Evolutionary conservation across 2,797 vertebrate species (phyloP).

Genomic region (Dromococcyx pavoninus): DNA sequence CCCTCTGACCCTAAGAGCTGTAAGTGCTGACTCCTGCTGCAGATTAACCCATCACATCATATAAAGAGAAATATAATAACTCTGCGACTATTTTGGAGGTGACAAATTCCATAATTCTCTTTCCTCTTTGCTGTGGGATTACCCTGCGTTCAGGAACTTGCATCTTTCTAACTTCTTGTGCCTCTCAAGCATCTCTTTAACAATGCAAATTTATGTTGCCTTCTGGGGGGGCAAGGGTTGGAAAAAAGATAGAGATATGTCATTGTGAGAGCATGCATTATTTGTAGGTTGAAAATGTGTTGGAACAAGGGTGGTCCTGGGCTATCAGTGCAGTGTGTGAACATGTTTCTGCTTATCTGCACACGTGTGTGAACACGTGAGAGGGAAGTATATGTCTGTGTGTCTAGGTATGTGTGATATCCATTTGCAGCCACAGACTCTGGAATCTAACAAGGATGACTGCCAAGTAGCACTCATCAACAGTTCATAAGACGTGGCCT

Average conservation of each 20-base stretch:
- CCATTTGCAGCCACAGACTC: neutral
- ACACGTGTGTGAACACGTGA: rapidly evolving
- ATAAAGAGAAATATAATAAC: neutral
- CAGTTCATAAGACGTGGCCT: neutral
- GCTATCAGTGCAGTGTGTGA: rapidly evolving
- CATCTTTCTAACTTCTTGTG: neutral
- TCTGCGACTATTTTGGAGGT: rapidly evolving
- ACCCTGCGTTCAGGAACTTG: rapidly evolving
- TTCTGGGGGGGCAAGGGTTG: too few species aligned
- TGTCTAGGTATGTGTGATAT: neutral
- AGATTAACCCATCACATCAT: neutral
- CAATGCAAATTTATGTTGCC: rapidly evolving
- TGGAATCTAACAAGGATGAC: neutral
- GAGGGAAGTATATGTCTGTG: neutral
- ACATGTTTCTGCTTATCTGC: rapidly evolving
- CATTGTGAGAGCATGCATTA: rapidly evolving
- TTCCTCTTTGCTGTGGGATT: neutral
- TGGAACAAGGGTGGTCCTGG: rapidly evolving
- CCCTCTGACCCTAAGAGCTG: neutral
- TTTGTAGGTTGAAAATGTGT: neutral
- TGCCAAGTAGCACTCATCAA: neutral
- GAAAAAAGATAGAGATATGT: neutral
- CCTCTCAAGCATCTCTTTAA: neutral
- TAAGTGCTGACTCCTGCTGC: neutral
- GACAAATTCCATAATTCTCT: neutral